Evolutionary conservation across 2,113 vertebrate species (phyloP), one percentile per base, ranked within the genome.

Genomic region (Ictidomys tridecemlineatus): DNA sequence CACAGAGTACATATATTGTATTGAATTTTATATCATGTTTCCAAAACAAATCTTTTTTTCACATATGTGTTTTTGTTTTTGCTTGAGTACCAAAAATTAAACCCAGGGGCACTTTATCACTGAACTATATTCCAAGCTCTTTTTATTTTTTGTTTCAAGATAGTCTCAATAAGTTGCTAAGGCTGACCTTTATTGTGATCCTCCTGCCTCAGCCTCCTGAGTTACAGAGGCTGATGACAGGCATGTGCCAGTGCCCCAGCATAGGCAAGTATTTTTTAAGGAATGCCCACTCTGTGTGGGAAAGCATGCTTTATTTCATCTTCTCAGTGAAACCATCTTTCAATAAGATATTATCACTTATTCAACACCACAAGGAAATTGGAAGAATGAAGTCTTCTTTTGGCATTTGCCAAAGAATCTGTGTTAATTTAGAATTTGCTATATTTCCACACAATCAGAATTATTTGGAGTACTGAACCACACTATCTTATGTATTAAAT

Each of bases 361-460:
- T 10, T 83, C 48, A 72, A 72, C 42, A 53, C n/a, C n/a, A 70
- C 78, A 74, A 91, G 85, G 85, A 97, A 88, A 69, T 34, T 56
- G 69, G 26, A 84, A 95, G 56, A 94, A 86, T 80, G 4, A 80
- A 91, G 58, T 85, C 17, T 77, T 88, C 10, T 61, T 72, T 77
- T 85, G 45, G 48, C 17, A 11, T 88, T 85, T 97, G 45, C 69
- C 79, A 88, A 79, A 90, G 87, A 82, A 67, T 95, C 30, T 79
- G 16, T 65, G 58, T 93, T 95, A 90, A 95, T 76, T 77, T 96
- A 88, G 53, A 96, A 85, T 34, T 92, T 34, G 42, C 92, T 95
- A 16, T 82, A 63, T 63, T 94, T 89, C 61, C 22, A 77, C 32
- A 88, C 12, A 94, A 42, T 76, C 39, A 67, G 18, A 94, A 91